Base-by-base conservation (phyloP, 2,113 vertebrate species). In the Callospermophilus lateralis region DNA sequence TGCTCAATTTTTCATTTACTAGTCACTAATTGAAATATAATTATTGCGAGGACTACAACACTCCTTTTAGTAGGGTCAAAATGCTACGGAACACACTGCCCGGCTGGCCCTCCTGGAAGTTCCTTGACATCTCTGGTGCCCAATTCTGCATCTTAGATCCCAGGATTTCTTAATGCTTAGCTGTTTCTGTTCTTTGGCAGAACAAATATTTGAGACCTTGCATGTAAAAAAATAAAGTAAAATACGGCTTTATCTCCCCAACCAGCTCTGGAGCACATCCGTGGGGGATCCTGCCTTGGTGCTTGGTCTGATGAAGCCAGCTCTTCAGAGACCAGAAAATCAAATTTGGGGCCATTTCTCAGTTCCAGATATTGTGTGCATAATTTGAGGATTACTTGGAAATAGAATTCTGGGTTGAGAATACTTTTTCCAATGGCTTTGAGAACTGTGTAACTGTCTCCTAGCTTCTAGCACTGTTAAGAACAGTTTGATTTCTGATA, bases 331-430 rank as follows among this genome's bases (percentile, higher is more conserved):
- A 42, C 42, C 42, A 42, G 42, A 42, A 42, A 42, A 42, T 42
- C 42, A 42, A 42, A 42, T 42, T 42, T 42, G 42, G 42, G 42
- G 42, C 42, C 42, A 42, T 42, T 42, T 42, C 42, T 42, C 42
- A 5, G 42, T 42, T 42, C 42, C 42, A 42, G 5, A 42, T 42
- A 42, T 42, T 42, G 42, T 42, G 42, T 42, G 42, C 42, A 42
- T 42, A 42, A 42, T 42, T 42, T 42, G 42, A 42, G 42, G 42
- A 42, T 42, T 42, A 42, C 42, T 42, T 92, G 39, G 45, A 28
- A 55, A 55, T 70, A 65, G 34, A 95, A 92, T 85, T 88, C 61
- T 93, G 51, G 30, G 48, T 80, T 92, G 39, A 78, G 68, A 73
- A 81, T 34, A n/a, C n/a, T 68, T 93, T 63, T 63, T n/a, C 3